These are phyloP conservation scores for Colostygia pectinataria DNA, from an alignment of 2,888 invertebrate species.

Conservation along the genomic window DNA sequence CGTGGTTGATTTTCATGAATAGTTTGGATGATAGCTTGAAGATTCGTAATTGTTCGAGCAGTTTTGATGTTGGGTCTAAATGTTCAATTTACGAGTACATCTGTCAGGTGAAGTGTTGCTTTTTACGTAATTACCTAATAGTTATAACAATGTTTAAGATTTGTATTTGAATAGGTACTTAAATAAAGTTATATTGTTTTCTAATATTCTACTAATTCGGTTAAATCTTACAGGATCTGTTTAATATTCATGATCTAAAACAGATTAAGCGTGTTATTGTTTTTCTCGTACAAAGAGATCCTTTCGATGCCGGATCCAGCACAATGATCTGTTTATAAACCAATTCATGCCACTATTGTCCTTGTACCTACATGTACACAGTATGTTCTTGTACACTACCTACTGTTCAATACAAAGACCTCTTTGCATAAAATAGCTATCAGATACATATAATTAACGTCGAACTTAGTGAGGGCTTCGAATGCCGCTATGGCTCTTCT, in stretches of 20 bases:
- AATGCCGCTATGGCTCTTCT: conserved; percentile 17
- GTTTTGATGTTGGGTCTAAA: not conserved
- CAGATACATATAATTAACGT: conserved; percentile 55
- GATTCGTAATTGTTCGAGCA: not conserved
- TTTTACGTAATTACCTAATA: too few relatives aligned
- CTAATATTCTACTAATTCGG: conserved; percentile 13
- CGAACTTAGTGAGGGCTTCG: conserved; percentile 30
- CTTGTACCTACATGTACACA: conserved; percentile 47
- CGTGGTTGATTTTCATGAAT: conserved; percentile 6
- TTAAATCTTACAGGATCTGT: conserved; percentile 16
- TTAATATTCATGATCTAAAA: conserved; percentile 42
- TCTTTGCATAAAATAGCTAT: conserved; percentile 69
- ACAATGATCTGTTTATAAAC: conserved; percentile 69
- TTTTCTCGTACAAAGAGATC: conserved; percentile 68
- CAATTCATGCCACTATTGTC: conserved; percentile 68
- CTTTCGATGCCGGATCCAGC: conserved; percentile 62
- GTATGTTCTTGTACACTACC: conserved; percentile 7
- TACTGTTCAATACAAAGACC: conserved; percentile 54
- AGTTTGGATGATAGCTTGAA: conserved; percentile 5
- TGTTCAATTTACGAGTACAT: too few relatives aligned
- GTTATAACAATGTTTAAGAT: too few relatives aligned
- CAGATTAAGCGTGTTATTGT: conserved; percentile 63
- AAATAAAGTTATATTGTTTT: not conserved
- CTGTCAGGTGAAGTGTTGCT: too few relatives aligned
- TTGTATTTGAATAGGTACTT: too few relatives aligned